These are phyloP conservation scores for Rambutsinella grinnellia DNA, from an alignment of 2,888 invertebrate genomes.

Conservation along the genomic window DNA sequence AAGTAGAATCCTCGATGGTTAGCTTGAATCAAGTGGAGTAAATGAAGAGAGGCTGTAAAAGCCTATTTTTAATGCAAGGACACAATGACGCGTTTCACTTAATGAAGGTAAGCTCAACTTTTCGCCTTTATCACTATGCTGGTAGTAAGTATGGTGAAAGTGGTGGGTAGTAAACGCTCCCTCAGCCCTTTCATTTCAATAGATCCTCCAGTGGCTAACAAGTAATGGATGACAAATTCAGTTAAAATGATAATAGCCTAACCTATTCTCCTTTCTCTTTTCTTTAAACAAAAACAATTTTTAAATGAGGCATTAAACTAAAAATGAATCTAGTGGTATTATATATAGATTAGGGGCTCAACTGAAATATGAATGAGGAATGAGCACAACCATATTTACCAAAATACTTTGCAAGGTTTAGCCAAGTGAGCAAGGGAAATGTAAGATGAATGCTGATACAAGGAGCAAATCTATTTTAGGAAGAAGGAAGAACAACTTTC, in stretches of 20 bases:
- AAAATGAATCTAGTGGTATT: too few species aligned
- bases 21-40: not conserved
- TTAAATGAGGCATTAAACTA: too few species aligned
- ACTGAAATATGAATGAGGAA: conserved; percentile 7
- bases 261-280: too few species aligned
- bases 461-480: conserved; percentile 59
- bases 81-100: not conserved
- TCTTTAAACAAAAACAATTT: not conserved
- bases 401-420: not conserved
- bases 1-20: not conserved
- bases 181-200: not conserved
- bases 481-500: conserved; percentile 7
- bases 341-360: not conserved
- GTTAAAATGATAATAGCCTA: not conserved
- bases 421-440: conserved; percentile 15
- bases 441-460: conserved; percentile 54
- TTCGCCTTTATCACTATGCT: not conserved
- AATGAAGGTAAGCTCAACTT: not conserved
- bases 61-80: not conserved
- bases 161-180: not conserved
- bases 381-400: not conserved
- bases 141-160: not conserved
- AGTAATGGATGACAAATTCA: not conserved
- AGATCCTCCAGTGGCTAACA: too few species aligned
- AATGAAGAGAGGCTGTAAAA: not conserved